phyloP scores from a whole-genome alignment of 1,140 invertebrate genomes.

The Mercenaria mercenaria region DNA sequence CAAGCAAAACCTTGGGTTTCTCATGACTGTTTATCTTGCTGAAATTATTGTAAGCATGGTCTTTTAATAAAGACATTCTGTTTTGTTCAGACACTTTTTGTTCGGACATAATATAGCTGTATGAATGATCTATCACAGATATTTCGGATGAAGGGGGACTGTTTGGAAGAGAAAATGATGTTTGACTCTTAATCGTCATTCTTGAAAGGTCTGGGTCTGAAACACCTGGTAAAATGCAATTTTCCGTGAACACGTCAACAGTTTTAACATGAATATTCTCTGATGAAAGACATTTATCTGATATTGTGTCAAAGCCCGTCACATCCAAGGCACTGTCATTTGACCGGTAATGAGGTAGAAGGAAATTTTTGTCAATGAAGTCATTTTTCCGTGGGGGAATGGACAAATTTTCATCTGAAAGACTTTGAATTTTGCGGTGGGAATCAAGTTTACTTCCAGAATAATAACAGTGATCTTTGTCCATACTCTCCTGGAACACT shows the following conservation, averaged over 20 bases:
- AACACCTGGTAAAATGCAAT: slow-evolving; percentile 46
- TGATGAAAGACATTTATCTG: slow-evolving; percentile 44
- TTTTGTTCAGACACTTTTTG: not conserved
- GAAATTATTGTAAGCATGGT: slow-evolving; percentile 11
- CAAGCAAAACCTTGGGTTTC: not conserved
- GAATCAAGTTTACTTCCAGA: not conserved
- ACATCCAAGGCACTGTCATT: slow-evolving; percentile 62
- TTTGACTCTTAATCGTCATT: slow-evolving; percentile 17
- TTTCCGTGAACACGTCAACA: slow-evolving; percentile 47
- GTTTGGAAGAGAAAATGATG: slow-evolving; percentile 38
- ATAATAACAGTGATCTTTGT: slow-evolving; percentile 57
- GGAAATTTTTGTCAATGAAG: not conserved
- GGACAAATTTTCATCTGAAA: slow-evolving; percentile 20
- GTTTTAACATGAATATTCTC: slow-evolving; percentile 58
- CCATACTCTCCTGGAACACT: not conserved
- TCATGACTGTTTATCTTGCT: not conserved
- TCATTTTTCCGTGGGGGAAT: not conserved
- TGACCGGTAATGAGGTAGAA: slow-evolving; percentile 52
- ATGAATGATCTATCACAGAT: slow-evolving; percentile 31
- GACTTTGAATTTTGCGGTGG: slow-evolving; percentile 16
- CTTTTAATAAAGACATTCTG: not conserved
- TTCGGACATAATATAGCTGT: not conserved
- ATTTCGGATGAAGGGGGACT: not conserved
- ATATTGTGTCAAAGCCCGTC: slow-evolving; percentile 53
- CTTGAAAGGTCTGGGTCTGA: slow-evolving; percentile 54